Conservation (phyloP, 2,113 vertebrate species). For the Prochilodus magdalenae region DNA sequence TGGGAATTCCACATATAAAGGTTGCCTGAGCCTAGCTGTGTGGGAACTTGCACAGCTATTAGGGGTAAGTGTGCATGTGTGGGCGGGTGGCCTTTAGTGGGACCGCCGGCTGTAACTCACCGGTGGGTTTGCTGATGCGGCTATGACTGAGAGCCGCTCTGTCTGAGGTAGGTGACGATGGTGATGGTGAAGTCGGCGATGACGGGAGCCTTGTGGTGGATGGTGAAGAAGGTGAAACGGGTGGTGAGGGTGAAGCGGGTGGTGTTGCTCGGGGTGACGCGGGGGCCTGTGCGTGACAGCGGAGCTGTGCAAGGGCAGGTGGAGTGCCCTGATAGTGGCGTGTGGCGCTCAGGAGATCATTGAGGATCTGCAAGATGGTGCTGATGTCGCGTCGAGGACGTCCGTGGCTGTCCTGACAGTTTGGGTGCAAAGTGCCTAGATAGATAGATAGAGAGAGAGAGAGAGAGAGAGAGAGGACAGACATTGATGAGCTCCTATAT, state of each 20-base stretch:
- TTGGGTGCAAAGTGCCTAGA: constrained; percentile 88
- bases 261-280: constrained; percentile 80
- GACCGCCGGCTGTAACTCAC: constrained; percentile 3
- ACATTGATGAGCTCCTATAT: no score
- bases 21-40: neutral
- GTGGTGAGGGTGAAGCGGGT: constrained; percentile 31
- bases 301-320: constrained; percentile 78
- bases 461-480: no score
- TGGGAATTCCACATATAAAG: neutral
- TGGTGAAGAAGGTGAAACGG: constrained; percentile 59
- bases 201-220: constrained; percentile 14
- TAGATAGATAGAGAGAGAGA: no score
- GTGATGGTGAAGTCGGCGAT: constrained; percentile 18
- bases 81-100: neutral
- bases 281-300: constrained; percentile 76
- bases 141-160: constrained; percentile 76
- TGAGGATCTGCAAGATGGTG: constrained; percentile 94
- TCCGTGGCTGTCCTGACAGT: constrained; percentile 84
- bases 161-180: constrained; percentile 60
- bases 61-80: neutral
- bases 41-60: neutral
- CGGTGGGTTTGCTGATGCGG: constrained; percentile 55
- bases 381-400: constrained; percentile 84
- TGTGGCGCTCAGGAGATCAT: constrained; percentile 89
- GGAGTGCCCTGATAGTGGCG: constrained; percentile 88